Conservation (phyloP, 2,888 invertebrate species). For the Graphium colonna region DNA sequence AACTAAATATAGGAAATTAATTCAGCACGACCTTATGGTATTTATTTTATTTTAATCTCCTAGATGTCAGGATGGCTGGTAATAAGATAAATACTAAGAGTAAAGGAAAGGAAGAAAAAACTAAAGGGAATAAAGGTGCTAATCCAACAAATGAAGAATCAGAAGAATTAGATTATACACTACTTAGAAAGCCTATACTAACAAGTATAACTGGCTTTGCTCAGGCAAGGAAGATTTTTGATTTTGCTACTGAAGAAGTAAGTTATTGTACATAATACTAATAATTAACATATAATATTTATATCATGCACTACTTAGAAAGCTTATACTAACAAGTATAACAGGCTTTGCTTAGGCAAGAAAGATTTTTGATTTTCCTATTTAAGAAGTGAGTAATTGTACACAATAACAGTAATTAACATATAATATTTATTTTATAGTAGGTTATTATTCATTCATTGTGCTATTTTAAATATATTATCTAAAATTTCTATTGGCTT, state of each 20-base stretch:
- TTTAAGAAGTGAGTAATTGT: slow-evolving; percentile 72
- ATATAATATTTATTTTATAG: neutral
- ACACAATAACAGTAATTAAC: neutral
- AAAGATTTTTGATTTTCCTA: slow-evolving; percentile 86
- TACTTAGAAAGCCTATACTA: slow-evolving; percentile 83
- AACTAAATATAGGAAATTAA: slow-evolving; percentile 20
- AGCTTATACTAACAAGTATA: slow-evolving; percentile 85
- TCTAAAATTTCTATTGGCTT: neutral
- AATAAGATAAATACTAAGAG: slow-evolving; percentile 65
- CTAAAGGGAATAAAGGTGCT: slow-evolving; percentile 51
- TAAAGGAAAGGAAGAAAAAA: slow-evolving; percentile 63
- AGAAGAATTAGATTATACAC: slow-evolving; percentile 75
- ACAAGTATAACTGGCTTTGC: slow-evolving; percentile 85
- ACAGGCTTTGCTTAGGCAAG: slow-evolving; percentile 85
- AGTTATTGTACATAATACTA: too few species aligned
- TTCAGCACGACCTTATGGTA: slow-evolving; percentile 8
- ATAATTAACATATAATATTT: slow-evolving; percentile 29
- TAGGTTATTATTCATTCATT: neutral
- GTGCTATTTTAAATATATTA: too few species aligned
- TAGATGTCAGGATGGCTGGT: slow-evolving; percentile 60
- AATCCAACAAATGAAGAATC: slow-evolving; percentile 54
- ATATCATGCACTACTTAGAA: slow-evolving; percentile 80
- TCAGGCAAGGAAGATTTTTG: slow-evolving; percentile 85
- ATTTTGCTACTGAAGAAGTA: slow-evolving; percentile 88
- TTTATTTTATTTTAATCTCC: slow-evolving; percentile 25